Conservation (phyloP, 92 coral and sea anemone species). For the Nematostella vectensis region DNA sequence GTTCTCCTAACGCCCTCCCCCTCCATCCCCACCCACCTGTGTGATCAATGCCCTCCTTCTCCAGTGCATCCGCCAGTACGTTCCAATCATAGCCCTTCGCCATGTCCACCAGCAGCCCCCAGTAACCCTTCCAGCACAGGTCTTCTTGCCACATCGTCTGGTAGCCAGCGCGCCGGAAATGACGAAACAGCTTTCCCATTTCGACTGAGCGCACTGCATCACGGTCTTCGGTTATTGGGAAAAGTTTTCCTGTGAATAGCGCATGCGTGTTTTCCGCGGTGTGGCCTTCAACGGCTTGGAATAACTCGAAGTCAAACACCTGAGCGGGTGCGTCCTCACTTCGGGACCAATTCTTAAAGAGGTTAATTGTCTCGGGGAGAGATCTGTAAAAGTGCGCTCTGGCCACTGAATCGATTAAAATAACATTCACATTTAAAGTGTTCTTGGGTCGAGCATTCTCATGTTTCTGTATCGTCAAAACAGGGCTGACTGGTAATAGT, state of each 20-base stretch:
- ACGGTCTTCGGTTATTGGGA: slow-evolving; percentile 34
- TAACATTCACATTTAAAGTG: slow-evolving; percentile 60
- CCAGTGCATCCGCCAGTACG: slow-evolving; percentile 27
- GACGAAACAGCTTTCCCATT: slow-evolving; percentile 45
- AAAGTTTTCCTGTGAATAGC: slow-evolving; percentile 62
- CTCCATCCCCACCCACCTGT: slow-evolving; percentile 68
- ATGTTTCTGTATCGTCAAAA: slow-evolving; percentile 16
- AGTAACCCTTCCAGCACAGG: slow-evolving; percentile 57
- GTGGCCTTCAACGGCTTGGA: slow-evolving; percentile 85
- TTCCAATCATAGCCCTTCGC: slow-evolving; percentile 35
- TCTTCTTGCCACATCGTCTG: slow-evolving; percentile 82
- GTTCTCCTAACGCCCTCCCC: no score
- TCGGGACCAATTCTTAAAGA: slow-evolving; percentile 40
- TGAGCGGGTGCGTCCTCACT: slow-evolving; percentile 30
- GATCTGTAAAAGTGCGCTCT: slow-evolving; percentile 85
- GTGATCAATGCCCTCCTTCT: slow-evolving; percentile 30
- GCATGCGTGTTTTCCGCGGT: slow-evolving; percentile 77
- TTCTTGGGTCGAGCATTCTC: slow-evolving; percentile 12
- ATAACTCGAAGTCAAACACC: slow-evolving; percentile 75
- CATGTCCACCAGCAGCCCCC: slow-evolving; percentile 55
- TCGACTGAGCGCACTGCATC: slow-evolving; percentile 30
- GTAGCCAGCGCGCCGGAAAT: slow-evolving; percentile 59
- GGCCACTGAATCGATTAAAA: slow-evolving; percentile 66
- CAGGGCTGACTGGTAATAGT: slow-evolving; percentile 44
- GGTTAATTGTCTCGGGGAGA: slow-evolving; percentile 54